phyloP scores from a whole-genome alignment of 2,113 vertebrate genomes.

The Anolis sagrei region DNA sequence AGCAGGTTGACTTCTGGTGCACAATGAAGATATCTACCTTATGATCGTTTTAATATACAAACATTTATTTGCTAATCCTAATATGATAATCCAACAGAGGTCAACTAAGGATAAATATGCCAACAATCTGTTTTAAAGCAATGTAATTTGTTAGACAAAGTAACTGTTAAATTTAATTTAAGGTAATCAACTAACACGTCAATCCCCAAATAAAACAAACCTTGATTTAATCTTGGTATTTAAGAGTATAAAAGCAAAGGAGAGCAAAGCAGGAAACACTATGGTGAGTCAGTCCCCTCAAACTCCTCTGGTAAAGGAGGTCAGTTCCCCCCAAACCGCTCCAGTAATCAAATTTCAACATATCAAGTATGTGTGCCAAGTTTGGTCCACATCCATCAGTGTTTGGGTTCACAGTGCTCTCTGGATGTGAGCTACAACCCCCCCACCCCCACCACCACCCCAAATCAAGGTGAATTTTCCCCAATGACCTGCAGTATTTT shows the following conservation, averaged over 20 bases:
- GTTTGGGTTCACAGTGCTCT: too few relatives aligned
- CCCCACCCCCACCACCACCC: too few relatives aligned
- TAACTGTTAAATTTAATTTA: background rate
- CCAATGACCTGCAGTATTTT: too few relatives aligned
- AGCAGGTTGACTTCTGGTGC: constrained; percentile 22
- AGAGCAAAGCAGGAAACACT: too few relatives aligned
- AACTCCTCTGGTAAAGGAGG: too few relatives aligned
- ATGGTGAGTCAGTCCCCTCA: too few relatives aligned
- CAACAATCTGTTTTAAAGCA: constrained; percentile 10
- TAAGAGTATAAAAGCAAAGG: background rate
- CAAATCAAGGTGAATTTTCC: too few relatives aligned
- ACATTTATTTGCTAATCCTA: constrained; percentile 26
- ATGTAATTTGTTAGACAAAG: background rate
- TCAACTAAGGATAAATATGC: constrained; percentile 39
- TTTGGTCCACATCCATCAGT: too few relatives aligned
- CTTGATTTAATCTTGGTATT: background rate
- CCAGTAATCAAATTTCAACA: too few relatives aligned
- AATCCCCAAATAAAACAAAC: background rate
- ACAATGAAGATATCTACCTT: constrained; percentile 30
- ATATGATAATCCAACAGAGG: constrained; percentile 29
- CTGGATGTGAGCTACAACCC: too few relatives aligned
- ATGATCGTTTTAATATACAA: constrained; percentile 30
- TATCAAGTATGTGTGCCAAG: too few relatives aligned
- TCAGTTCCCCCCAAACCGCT: too few relatives aligned
- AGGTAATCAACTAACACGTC: background rate